phyloP scores from a whole-genome alignment of 2,888 invertebrate genomes.

The Chalcosyrphus nemorum region DNA sequence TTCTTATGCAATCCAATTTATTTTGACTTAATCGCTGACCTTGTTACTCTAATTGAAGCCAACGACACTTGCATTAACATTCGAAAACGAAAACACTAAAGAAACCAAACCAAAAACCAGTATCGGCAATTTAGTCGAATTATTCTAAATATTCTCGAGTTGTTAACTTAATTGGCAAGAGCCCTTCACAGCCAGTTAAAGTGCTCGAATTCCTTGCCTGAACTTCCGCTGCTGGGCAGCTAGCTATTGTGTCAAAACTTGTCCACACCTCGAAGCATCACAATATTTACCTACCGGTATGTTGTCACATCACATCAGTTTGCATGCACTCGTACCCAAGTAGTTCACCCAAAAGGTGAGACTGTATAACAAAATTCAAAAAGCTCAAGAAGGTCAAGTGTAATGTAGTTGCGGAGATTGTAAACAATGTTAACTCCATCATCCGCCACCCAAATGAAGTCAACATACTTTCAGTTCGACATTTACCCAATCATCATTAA shows the following conservation, averaged over 20 bases:
- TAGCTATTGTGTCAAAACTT: background rate
- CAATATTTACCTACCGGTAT: slow-evolving; percentile 1
- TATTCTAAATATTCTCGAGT: background rate
- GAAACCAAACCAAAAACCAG: background rate
- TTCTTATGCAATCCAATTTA: slow-evolving; percentile 3
- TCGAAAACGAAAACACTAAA: background rate
- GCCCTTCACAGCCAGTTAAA: background rate
- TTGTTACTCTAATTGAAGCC: slow-evolving; percentile 21
- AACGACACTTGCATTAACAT: slow-evolving; percentile 1
- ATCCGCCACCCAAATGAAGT: slow-evolving; percentile 27
- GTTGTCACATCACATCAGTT: slow-evolving; percentile 18
- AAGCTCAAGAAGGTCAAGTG: slow-evolving; percentile 57
- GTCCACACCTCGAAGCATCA: background rate
- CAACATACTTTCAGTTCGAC: slow-evolving; percentile 40
- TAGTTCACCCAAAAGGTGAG: background rate
- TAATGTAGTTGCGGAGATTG: slow-evolving; percentile 28
- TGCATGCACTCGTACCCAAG: background rate
- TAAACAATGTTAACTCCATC: slow-evolving; percentile 12
- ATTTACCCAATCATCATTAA: slow-evolving; percentile 4
- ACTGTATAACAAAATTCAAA: background rate
- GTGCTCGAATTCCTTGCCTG: background rate
- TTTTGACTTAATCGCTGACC: slow-evolving; percentile 7
- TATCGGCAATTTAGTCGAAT: background rate
- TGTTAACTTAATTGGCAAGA: slow-evolving; percentile 11
- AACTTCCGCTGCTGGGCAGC: slow-evolving; percentile 13